Conservation (phyloP, 1,140 invertebrate genomes). For the Oncopeltus fasciatus region DNA sequence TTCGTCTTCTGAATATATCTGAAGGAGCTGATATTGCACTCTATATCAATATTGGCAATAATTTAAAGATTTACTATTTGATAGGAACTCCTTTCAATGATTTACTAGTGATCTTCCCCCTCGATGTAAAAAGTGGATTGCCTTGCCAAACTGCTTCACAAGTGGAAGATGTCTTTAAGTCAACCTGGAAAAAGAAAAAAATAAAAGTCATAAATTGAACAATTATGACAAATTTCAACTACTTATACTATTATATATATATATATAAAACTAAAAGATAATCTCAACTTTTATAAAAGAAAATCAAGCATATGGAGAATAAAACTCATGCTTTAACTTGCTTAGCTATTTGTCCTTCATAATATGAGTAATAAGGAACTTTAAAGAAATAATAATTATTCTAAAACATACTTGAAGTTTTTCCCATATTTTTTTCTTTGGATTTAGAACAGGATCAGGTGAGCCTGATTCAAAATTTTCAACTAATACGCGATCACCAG, state of each 20-base stretch:
- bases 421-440: slow-evolving; percentile 98
- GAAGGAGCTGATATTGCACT: too few species aligned
- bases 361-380: neutral
- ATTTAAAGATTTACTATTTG: slow-evolving; percentile 38
- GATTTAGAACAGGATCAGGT: slow-evolving; percentile 79
- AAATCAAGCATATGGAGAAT: neutral
- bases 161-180: slow-evolving; percentile 62
- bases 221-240: neutral
- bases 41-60: too few species aligned
- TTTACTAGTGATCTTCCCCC: slow-evolving; percentile 50
- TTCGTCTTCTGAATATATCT: too few species aligned
- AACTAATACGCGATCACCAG: slow-evolving; percentile 68
- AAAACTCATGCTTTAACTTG: neutral
- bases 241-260: too few species aligned
- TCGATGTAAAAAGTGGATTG: slow-evolving; percentile 51
- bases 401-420: slow-evolving; percentile 47
- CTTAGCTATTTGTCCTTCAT: neutral
- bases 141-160: slow-evolving; percentile 71
- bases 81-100: slow-evolving; percentile 59
- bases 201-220: neutral
- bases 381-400: neutral
- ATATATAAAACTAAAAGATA: neutral
- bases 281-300: neutral
- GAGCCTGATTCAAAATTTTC: slow-evolving; percentile 64
- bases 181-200: slow-evolving; percentile 33